Evolutionary conservation across 2,113 vertebrate species (phyloP).

Genomic region (Papio anubis): DNA sequence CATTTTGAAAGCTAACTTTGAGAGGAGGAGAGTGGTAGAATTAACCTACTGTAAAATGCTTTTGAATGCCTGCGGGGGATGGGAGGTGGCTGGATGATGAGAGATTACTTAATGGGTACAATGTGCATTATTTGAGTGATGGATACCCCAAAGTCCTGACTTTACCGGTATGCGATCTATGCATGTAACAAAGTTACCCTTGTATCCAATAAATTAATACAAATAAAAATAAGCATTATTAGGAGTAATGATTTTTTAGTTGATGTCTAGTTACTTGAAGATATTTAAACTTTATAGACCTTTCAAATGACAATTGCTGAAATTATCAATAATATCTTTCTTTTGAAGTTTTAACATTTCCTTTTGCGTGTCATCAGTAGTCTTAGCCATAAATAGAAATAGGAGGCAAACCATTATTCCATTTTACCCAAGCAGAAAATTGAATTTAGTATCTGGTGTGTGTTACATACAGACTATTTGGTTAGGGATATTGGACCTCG

Average conservation of each 20-base stretch:
- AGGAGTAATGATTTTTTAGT: slow-evolving; percentile 6
- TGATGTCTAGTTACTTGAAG: background rate
- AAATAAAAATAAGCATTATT: background rate
- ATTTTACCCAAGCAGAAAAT: slow-evolving; percentile 74
- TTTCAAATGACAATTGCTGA: slow-evolving; percentile 18
- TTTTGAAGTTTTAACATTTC: slow-evolving; percentile 59
- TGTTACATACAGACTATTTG: slow-evolving; percentile 70
- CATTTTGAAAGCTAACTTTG: background rate
- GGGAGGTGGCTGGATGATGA: background rate
- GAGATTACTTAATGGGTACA: background rate
- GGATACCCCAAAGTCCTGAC: background rate
- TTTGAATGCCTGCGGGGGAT: background rate
- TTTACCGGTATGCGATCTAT: background rate
- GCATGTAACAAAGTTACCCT: background rate
- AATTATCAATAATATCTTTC: slow-evolving; percentile 30
- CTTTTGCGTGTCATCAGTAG: slow-evolving; percentile 48
- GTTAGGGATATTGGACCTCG: slow-evolving; percentile 56
- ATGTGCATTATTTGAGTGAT: background rate
- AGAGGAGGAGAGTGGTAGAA: background rate
- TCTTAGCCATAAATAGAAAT: slow-evolving; percentile 46
- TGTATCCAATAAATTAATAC: no score
- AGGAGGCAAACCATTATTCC: slow-evolving; percentile 59
- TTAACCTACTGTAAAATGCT: background rate
- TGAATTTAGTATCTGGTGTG: slow-evolving; percentile 69
- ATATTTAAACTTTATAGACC: slow-evolving; percentile 43